Conservation (phyloP, 2,113 vertebrate genomes). For the Mus spicilegus region DNA sequence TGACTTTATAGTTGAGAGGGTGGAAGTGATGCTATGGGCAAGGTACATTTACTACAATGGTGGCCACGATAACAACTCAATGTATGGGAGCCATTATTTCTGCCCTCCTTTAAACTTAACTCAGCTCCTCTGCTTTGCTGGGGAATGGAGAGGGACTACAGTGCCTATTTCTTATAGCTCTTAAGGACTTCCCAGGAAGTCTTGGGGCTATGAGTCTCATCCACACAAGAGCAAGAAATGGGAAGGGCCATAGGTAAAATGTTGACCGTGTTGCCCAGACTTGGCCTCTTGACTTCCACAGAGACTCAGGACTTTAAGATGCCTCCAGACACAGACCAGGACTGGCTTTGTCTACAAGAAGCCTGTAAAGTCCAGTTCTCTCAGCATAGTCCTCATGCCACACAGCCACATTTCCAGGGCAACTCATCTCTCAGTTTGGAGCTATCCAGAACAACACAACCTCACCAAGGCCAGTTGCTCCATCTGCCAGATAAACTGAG, state of each 20-base stretch:
- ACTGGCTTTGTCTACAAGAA: neutral
- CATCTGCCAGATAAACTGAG: conserved; percentile 41
- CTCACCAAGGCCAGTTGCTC: conserved; percentile 5
- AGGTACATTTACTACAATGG: neutral
- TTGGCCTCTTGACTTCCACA: neutral
- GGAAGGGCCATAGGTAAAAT: neutral
- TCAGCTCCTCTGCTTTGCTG: conserved; percentile 1
- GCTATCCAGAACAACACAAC: neutral
- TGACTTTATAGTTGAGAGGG: neutral
- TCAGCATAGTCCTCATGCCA: neutral
- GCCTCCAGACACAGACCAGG: neutral
- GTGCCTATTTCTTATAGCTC: neutral
- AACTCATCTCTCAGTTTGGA: neutral
- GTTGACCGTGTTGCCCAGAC: neutral
- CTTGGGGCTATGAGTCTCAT: neutral
- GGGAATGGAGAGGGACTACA: neutral
- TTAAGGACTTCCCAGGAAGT: neutral
- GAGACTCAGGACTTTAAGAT: neutral
- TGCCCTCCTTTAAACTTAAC: neutral
- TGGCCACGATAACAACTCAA: neutral
- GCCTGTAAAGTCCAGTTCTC: neutral
- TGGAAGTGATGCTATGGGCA: neutral
- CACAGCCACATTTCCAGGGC: neutral
- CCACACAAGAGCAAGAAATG: neutral
- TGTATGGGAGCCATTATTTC: neutral